Conservation (phyloP, 2,113 vertebrate genomes). For the Scortum barcoo region DNA sequence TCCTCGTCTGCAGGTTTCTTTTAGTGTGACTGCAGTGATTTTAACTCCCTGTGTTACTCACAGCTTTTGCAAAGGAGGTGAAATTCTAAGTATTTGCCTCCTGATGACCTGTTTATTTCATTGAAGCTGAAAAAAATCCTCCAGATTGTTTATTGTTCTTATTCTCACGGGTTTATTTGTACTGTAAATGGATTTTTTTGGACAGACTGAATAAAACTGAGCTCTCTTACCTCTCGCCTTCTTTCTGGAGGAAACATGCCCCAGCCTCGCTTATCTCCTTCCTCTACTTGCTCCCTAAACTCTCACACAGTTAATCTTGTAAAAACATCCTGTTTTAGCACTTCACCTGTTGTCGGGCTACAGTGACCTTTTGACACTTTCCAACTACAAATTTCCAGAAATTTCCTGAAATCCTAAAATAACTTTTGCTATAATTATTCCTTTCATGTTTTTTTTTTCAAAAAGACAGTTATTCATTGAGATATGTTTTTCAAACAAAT, state of each 20-base stretch:
- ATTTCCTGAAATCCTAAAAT: not conserved
- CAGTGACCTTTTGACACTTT: constrained; percentile 19
- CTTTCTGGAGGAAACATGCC: constrained; percentile 46
- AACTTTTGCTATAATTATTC: not conserved
- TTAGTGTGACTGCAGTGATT: not conserved
- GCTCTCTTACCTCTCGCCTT: constrained; percentile 6
- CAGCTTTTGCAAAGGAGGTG: not conserved
- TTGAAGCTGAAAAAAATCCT: not conserved
- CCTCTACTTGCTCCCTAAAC: constrained; percentile 39
- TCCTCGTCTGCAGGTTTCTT: not conserved
- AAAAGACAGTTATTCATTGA: not conserved
- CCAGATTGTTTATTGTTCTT: not conserved
- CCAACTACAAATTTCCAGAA: not conserved
- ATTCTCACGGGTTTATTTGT: not conserved
- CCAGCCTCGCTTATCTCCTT: constrained; percentile 39
- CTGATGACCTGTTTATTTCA: not conserved
- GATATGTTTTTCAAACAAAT: not conserved
- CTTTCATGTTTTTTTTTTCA: not conserved
- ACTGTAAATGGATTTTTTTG: not conserved
- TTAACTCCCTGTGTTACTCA: not conserved
- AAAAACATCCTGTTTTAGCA: constrained; percentile 46
- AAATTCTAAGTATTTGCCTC: not conserved
- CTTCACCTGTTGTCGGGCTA: constrained; percentile 28
- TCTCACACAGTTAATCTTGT: constrained; percentile 38
- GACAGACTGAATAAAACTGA: not conserved